Conservation (phyloP, 1,140 invertebrate genomes). For the Trichonephila clavata region DNA sequence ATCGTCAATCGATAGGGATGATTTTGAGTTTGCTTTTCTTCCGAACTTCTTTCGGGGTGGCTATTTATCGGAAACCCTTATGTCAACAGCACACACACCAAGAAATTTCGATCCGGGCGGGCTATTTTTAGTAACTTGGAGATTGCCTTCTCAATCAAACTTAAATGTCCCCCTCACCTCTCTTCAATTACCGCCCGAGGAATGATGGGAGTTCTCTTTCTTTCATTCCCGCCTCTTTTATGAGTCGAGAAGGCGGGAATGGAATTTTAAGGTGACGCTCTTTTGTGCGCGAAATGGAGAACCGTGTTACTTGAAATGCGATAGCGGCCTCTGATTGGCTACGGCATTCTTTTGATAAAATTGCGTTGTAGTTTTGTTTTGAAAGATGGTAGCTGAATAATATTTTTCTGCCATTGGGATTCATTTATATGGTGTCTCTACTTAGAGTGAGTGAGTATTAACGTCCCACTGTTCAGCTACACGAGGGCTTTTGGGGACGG, state of each 20-base stretch:
- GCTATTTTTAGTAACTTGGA: constrained; percentile 53
- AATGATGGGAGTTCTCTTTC: constrained; percentile 19
- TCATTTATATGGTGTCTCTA: too few relatives aligned
- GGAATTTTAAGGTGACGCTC: neutral
- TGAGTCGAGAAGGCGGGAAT: neutral
- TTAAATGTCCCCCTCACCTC: constrained; percentile 4
- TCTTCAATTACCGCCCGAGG: constrained; percentile 19
- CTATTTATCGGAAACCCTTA: constrained; percentile 66
- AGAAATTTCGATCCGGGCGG: constrained; percentile 48
- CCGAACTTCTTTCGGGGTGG: constrained; percentile 24
- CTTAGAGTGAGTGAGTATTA: too few relatives aligned
- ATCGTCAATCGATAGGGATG: constrained; percentile 22
- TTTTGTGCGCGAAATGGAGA: neutral
- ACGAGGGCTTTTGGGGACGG: too few relatives aligned
- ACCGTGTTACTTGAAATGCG: neutral
- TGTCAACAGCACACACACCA: constrained; percentile 58
- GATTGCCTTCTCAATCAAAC: constrained; percentile 36
- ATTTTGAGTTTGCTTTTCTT: constrained; percentile 17
- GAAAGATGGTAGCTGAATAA: too few relatives aligned
- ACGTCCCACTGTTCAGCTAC: too few relatives aligned
- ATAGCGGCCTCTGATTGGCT: neutral
- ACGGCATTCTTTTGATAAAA: too few relatives aligned
- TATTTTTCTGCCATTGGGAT: too few relatives aligned
- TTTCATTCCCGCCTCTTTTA: constrained; percentile 5
- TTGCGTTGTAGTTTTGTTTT: too few relatives aligned